Base-by-base conservation (phyloP, 2,113 vertebrate genomes). In the Ammodytes dubius region DNA sequence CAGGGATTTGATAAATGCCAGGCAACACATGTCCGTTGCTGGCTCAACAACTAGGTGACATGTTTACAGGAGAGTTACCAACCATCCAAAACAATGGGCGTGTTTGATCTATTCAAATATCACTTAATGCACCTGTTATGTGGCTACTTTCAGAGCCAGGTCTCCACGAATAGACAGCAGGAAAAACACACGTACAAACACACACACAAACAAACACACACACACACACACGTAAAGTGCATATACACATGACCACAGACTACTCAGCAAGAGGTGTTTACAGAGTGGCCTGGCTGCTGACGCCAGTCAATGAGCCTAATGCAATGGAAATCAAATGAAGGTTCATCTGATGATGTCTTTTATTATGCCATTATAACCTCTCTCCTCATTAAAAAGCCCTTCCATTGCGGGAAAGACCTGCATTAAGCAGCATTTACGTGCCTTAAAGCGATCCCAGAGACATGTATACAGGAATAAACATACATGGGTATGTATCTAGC, bases 271-370 rank as follows among this genome's bases (percentile, higher is more conserved):
- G 85, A 81, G 42, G 69, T 93, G 90, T 94, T 94, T 92, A 91
- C 91, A 89, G 81, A 94, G 87, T 49, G 59, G 71, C 79, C 74
- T 17, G 52, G 49, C 86, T 70, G 87, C 87, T 93, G 93, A 93
- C 84, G 91, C 94, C 90, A 93, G 84, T 79, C 81, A 84, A 77
- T 76, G 79, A 79, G 56, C 85, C 83, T 94, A 94, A 94, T 94
- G 94, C 81, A 85, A 91, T 92, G 93, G 91, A 94, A 95, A 94
- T 94, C 87, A 93, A 91, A 94, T 90, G 86, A 91, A 84, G 89
- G 83, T 78, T 89, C 84, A 88, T 93, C 74, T 86, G 81, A 90
- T 89, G 89, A 76, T 91, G 83, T 86, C 75, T 95, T 94, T 94
- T 95, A 95, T 95, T 94, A 79, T 72, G 84, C 93, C 93, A 95